These are phyloP conservation scores for Anarhynchus alexandrinus DNA, from an alignment of 2,113 vertebrate species.

Conservation along the genomic window DNA sequence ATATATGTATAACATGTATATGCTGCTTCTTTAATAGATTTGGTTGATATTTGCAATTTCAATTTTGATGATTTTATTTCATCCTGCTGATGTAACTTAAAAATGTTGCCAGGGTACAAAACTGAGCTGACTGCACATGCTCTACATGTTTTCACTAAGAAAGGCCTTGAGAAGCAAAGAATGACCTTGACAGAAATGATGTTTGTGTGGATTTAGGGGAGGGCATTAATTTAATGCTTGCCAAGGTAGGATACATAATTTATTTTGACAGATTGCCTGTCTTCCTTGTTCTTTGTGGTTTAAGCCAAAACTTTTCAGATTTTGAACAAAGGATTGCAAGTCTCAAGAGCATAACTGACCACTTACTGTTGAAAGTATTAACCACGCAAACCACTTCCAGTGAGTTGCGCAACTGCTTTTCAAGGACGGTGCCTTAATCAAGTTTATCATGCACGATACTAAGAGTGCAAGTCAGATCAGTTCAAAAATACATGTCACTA, in stretches of 20 bases:
- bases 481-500: background rate
- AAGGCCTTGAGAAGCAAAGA: background rate
- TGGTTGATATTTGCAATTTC: background rate
- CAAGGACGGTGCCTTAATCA: background rate
- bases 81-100: background rate
- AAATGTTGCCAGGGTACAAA: background rate
- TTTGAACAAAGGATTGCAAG: background rate
- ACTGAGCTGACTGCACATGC: background rate
- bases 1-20: background rate
- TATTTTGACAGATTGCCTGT: constrained; percentile 3
- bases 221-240: background rate
- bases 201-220: background rate
- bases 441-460: background rate
- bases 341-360: background rate
- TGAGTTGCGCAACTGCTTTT: background rate
- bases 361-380: background rate
- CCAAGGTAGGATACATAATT: background rate
- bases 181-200: background rate
- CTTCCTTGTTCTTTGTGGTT: background rate
- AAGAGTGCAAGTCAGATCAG: background rate
- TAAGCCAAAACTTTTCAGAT: background rate
- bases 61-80: background rate
- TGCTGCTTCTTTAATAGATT: background rate
- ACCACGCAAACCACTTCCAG: background rate
- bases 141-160: background rate